Conservation (phyloP, 2,888 invertebrate genomes). For the Ophioninae sp. region DNA sequence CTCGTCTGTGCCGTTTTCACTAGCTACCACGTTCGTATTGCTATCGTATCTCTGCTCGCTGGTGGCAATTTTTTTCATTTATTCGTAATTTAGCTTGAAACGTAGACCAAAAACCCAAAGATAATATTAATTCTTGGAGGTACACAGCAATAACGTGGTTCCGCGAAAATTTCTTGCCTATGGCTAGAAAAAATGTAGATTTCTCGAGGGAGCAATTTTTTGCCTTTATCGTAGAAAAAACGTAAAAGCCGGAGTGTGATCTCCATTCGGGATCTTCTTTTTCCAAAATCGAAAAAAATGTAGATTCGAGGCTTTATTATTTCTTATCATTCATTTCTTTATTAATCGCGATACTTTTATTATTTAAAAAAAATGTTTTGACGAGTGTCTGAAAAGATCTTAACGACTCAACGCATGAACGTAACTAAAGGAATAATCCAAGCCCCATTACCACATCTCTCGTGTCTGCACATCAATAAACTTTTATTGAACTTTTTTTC, state of each 20-base stretch:
- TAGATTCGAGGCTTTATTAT: neutral
- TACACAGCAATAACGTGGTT: constrained; percentile 44
- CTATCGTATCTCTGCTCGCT: constrained; percentile 14
- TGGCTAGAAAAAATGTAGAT: neutral
- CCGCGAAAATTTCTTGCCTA: constrained; percentile 1
- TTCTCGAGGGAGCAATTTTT: constrained; percentile 40
- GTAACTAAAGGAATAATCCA: neutral
- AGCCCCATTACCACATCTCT: neutral
- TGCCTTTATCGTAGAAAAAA: constrained; percentile 3
- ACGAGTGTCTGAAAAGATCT: too few species aligned
- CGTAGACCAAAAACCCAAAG: constrained; percentile 64
- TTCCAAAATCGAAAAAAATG: neutral
- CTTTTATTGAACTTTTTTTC: too few species aligned
- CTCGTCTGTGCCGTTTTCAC: constrained; percentile 36
- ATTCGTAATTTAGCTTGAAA: constrained; percentile 61
- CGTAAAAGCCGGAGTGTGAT: neutral
- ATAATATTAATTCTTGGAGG: constrained; percentile 71
- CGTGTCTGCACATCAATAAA: too few species aligned
- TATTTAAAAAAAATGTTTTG: too few species aligned
- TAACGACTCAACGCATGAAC: neutral
- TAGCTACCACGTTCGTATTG: constrained; percentile 10
- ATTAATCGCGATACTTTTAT: too few species aligned
- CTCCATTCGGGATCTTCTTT: neutral
- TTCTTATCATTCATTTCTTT: too few species aligned
- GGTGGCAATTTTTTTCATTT: constrained; percentile 34